Evolutionary conservation across 2,888 invertebrate genomes (phyloP).

Genomic region (Epirrita christyi): DNA sequence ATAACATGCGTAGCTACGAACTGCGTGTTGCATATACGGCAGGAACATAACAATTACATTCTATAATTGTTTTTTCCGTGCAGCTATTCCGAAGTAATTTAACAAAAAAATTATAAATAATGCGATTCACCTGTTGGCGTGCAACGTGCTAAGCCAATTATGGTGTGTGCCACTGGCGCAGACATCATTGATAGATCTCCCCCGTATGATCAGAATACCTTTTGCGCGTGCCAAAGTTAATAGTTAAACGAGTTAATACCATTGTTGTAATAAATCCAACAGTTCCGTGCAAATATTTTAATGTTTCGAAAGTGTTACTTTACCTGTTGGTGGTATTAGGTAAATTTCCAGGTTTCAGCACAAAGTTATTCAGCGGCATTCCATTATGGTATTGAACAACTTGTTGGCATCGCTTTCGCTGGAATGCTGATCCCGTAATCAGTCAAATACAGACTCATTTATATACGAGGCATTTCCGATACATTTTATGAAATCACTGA

Average conservation of each 20-base stretch:
- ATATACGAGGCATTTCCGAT: constrained; percentile 1
- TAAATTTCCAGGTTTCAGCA: constrained; percentile 38
- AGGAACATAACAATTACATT: constrained; percentile 31
- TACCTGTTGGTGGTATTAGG: constrained; percentile 42
- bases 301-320: constrained; percentile 36
- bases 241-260: constrained; percentile 34
- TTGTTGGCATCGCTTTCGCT: constrained; percentile 22
- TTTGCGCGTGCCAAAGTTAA: constrained; percentile 60
- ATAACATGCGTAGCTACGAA: constrained; percentile 46
- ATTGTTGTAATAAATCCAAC: constrained; percentile 30
- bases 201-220: constrained; percentile 53
- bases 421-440: constrained; percentile 31
- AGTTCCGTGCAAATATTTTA: constrained; percentile 38
- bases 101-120: constrained; percentile 54
- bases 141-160: constrained; percentile 65
- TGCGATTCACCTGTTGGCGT: constrained; percentile 66
- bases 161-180: constrained; percentile 45
- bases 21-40: constrained; percentile 36
- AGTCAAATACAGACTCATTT: constrained; percentile 24
- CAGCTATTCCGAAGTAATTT: constrained; percentile 40
- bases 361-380: constrained; percentile 40
- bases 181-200: constrained; percentile 67
- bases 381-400: constrained; percentile 27
- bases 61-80: constrained; percentile 35
- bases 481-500: constrained; percentile 4